Evolutionary conservation across 2,888 invertebrate species (phyloP), one percentile per base, ranked within the genome.

Genomic region (Penaeus monodon): DNA sequence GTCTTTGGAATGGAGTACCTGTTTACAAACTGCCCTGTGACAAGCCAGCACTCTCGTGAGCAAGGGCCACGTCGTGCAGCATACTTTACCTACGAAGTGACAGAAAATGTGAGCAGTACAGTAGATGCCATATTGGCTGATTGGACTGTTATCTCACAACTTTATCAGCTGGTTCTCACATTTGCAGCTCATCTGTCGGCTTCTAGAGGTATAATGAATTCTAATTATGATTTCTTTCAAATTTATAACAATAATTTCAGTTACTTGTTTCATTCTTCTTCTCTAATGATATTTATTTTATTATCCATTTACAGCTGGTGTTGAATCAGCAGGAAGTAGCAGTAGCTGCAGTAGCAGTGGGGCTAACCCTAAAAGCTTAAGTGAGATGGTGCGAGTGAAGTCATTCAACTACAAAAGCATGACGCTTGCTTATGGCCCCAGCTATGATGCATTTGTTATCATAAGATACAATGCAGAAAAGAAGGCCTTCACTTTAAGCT

Each of bases 391-490:
- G 89, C 95, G 95, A 91, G 95, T 99, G 83, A 96, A 97, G 91
- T 97, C 97, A 0, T 99, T 97, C 93, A 97, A 96, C 91, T 99
- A 98, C 93, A 97, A 97, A 90, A 97, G 97, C 92, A 93, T 99
- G 84, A 94, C 97, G 79, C 92, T 99, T 81, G 96, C 96, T 2
- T 99, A 98, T 93, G 99, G 99, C 0, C 95, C 96, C 8, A 96
- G 95, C 90, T 95, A 95, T 92, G 96, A 96, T 86, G 97, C 97
- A 57, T 95, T 96, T 89, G 97, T 97, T 89, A 96, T 96, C 82
- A 94, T 97, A 90, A 95, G 95, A 91, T 97, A 97, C 97, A 95
- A 94, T 91, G 94, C 95, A 33, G 93, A 93, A 49, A 94, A 95
- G 22, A 95, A 95, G 91, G 95, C 95, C 20, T 98, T 97, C 92